These are phyloP conservation scores for Bursaphelenchus okinawaensis DNA, from an alignment of 2,888 invertebrate species.

Conservation along the genomic window DNA sequence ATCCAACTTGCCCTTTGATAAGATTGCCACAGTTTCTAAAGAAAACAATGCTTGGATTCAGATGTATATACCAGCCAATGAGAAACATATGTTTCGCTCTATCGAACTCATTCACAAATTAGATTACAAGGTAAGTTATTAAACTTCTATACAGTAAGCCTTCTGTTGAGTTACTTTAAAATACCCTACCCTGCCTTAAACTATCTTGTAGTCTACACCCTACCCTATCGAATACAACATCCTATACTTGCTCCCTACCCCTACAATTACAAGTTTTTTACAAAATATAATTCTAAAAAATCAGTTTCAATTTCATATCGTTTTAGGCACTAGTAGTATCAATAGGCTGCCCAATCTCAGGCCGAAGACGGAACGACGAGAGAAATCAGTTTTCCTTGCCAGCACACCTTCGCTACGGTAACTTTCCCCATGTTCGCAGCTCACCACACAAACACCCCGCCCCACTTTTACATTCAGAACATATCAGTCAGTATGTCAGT, in stretches of 20 bases:
- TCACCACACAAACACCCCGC: neutral
- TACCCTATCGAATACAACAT: too few relatives aligned
- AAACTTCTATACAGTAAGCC: too few relatives aligned
- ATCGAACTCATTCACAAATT: neutral
- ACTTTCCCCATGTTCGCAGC: neutral
- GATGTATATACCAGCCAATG: neutral
- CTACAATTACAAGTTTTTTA: neutral
- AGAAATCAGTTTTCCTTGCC: conserved; percentile 69
- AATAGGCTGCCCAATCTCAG: conserved; percentile 74
- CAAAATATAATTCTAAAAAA: too few relatives aligned
- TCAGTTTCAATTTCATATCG: neutral
- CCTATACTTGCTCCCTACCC: neutral
- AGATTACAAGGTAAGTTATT: neutral
- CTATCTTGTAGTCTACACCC: too few relatives aligned
- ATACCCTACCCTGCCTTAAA: too few relatives aligned
- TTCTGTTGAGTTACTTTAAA: too few relatives aligned
- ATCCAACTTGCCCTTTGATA: neutral
- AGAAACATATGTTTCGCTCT: neutral
- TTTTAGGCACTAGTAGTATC: conserved; percentile 59
- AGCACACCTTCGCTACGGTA: conserved; percentile 65
- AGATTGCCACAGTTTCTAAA: neutral
- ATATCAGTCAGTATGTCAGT: neutral
- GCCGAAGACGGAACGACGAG: conserved; percentile 64
- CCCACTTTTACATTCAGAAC: neutral
- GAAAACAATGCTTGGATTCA: neutral